Conservation (phyloP, 1,140 invertebrate species). For the Drosophila parabipectinata region DNA sequence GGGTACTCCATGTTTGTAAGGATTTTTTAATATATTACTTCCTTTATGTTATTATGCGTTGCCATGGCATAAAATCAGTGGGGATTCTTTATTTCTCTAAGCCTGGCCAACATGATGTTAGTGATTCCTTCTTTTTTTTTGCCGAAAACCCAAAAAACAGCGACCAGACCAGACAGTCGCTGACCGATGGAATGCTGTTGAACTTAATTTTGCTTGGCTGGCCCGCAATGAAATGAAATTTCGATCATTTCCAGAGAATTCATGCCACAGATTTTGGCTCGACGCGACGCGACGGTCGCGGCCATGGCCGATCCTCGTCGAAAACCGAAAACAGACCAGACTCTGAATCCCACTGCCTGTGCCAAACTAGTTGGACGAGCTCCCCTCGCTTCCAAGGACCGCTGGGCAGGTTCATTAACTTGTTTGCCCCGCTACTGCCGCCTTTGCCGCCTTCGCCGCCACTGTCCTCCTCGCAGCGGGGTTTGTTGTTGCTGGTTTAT, state of each 20-base stretch:
- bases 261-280: constrained; percentile 74
- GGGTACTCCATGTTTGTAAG: too few species aligned
- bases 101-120: constrained; percentile 14
- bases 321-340: constrained; percentile 22
- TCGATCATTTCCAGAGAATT: constrained; percentile 79
- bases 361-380: constrained; percentile 69
- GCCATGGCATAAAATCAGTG: neutral
- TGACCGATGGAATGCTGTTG: constrained; percentile 75
- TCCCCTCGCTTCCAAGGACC: constrained; percentile 46
- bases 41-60: too few species aligned
- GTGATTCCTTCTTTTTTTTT: neutral
- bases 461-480: constrained; percentile 8
- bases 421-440: constrained; percentile 54
- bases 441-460: constrained; percentile 1
- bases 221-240: constrained; percentile 75
- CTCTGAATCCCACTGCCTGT: constrained; percentile 7
- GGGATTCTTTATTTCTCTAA: constrained; percentile 24
- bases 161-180: constrained; percentile 34
- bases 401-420: constrained; percentile 74
- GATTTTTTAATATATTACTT: too few species aligned
- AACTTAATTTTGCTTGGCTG: constrained; percentile 65
- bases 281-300: constrained; percentile 21
- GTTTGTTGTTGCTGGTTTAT: constrained; percentile 18
- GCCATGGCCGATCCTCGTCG: constrained; percentile 25
- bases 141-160: neutral